Evolutionary conservation across 1,140 invertebrate genomes (phyloP).

Genomic region (Myzus persicae): DNA sequence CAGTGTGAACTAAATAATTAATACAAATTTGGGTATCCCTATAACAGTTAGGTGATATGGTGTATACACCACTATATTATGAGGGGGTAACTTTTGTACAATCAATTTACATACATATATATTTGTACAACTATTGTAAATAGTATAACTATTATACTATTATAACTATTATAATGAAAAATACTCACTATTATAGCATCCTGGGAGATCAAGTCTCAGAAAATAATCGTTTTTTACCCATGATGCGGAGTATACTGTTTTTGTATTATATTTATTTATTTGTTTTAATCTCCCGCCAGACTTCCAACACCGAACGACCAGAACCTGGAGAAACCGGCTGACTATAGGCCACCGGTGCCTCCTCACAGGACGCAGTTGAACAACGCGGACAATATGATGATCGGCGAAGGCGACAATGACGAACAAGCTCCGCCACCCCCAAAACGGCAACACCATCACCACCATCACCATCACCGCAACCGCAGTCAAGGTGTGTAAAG

Average conservation of each 20-base stretch:
- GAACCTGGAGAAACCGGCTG: conserved; percentile 66
- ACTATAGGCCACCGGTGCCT: conserved; percentile 85
- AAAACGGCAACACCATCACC: conserved; percentile 60
- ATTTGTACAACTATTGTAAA: neutral
- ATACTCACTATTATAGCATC: neutral
- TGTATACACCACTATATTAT: neutral
- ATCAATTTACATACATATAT: neutral
- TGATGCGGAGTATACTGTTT: neutral
- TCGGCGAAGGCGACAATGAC: neutral
- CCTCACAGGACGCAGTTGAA: conserved; percentile 73
- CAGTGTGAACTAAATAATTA: neutral
- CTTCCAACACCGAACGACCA: conserved; percentile 69
- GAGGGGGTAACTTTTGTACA: no score
- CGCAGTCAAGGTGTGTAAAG: conserved; percentile 64
- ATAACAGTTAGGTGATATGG: neutral
- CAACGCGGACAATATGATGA: conserved; percentile 13
- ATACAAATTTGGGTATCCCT: neutral
- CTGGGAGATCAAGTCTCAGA: neutral
- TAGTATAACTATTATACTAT: no score
- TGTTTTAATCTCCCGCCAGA: neutral
- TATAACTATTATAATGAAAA: neutral
- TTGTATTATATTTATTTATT: neutral
- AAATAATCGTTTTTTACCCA: neutral
- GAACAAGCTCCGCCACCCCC: conserved; percentile 37
- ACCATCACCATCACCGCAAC: conserved; percentile 65